Conservation (phyloP, 2,797 vertebrate genomes). For the Emys orbicularis region DNA sequence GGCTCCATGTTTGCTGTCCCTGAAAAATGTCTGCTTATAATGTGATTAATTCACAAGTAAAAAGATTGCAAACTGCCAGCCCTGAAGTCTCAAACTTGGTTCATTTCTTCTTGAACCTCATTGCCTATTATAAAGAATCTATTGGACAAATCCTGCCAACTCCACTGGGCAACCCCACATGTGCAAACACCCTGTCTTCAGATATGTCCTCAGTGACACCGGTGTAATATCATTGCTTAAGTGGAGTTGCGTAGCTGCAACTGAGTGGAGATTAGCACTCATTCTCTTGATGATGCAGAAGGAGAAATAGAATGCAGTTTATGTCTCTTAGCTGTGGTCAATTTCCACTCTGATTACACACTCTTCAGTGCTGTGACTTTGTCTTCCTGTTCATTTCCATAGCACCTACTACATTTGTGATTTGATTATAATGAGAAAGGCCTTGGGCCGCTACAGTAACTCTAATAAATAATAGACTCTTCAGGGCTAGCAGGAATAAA, state of each 20-base stretch:
- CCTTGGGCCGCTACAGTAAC: neutral
- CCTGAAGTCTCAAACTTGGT: neutral
- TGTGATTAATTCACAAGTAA: neutral
- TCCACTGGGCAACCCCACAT: neutral
- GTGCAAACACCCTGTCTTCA: neutral
- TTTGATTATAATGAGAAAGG: constrained; percentile 26
- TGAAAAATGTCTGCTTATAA: neutral
- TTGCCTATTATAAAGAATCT: neutral
- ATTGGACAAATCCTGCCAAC: neutral
- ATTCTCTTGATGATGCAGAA: neutral
- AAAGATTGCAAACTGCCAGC: neutral
- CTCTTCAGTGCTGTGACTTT: neutral
- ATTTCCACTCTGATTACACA: neutral
- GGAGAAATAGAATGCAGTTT: neutral
- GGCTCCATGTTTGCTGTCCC: neutral
- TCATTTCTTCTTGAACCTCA: neutral
- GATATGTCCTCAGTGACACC: neutral
- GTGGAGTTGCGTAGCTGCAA: neutral
- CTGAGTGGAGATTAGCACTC: neutral
- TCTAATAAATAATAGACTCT: constrained; percentile 38
- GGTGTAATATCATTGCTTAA: neutral
- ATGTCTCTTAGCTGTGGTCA: neutral
- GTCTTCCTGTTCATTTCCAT: neutral
- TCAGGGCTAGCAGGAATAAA: neutral
- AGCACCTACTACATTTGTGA: neutral